Conservation (phyloP, 1,140 invertebrate species). For the Euwallacea similis region DNA sequence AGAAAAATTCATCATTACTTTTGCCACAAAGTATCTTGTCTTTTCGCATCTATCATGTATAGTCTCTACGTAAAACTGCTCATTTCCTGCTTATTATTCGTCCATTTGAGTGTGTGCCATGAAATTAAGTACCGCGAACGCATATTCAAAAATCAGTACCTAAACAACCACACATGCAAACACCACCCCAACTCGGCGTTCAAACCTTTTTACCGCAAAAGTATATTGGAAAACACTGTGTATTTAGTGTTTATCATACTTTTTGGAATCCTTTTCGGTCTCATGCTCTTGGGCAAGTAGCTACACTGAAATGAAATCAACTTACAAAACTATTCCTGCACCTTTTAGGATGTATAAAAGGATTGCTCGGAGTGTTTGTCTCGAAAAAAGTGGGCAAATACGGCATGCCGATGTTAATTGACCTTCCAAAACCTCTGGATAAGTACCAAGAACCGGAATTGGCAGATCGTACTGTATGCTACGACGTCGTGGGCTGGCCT, state of each 20-base stretch:
- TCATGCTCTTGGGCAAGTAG: slow-evolving; percentile 22
- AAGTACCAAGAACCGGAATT: slow-evolving; percentile 56
- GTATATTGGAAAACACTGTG: slow-evolving; percentile 18
- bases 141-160: slow-evolving; percentile 5
- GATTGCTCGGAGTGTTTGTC: neutral
- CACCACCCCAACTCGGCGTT: slow-evolving; percentile 22
- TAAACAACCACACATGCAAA: slow-evolving; percentile 17
- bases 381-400: slow-evolving; percentile 13
- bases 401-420: slow-evolving; percentile 26
- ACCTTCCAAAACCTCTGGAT: slow-evolving; percentile 54
- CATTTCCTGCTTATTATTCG: neutral
- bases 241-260: slow-evolving; percentile 29
- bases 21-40: too few relatives aligned
- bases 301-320: too few relatives aligned
- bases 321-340: neutral
- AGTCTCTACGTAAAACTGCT: too few relatives aligned
- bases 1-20: too few relatives aligned
- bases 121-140: neutral
- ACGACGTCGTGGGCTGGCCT: slow-evolving; percentile 58
- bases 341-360: slow-evolving; percentile 17
- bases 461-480: slow-evolving; percentile 51
- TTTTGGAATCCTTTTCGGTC: slow-evolving; percentile 24
- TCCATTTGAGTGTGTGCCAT: neutral
- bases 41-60: too few relatives aligned
- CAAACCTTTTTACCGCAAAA: slow-evolving; percentile 28